Base-by-base conservation (phyloP, 2,888 invertebrate genomes). In the Nineta flava region DNA sequence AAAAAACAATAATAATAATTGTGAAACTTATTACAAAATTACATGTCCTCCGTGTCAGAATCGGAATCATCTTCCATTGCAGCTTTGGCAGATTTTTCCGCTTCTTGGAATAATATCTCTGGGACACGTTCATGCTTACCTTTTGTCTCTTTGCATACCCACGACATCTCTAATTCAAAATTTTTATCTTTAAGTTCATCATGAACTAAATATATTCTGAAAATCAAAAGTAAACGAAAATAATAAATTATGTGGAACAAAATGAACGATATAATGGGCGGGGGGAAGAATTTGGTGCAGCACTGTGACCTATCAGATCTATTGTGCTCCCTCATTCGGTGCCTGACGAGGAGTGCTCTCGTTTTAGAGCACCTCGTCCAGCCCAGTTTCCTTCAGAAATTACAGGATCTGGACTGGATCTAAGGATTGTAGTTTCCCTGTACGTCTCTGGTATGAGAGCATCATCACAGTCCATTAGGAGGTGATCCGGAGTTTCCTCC, bases 151-250 rank as follows among this genome's bases (percentile, higher is more conserved):
- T 81, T 81, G 48, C 91, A 87, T 12, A 95, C 91, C 87, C 96
- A 92, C 49, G 94, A 92, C 59, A 97, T 75, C 67, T 97, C 96
- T 58, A 95, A 71, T 62, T 94, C 94, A 64, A 97, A 97, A 58
- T 90, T 83, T 66, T 93, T 92, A 68, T 93, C 92, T 69, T 97
- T 99, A 5, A 96, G 74, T 65, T 97, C 91, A 63, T 92, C 91
- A 58, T 92, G 91, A 1, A 92, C 90, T 47, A 87, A 69, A 62
- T 92, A 91, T 62, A 92, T 84, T 55, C 86, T 87, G 65, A 16
- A 66, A 76, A 63, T 52, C 45, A 49, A 53, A 53, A 47, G 41
- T 31, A 46, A 42, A 26, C 13, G 3, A 26, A 44, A 17, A 19
- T 12, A 21, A 4, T 44, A 17, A 26, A 44, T 44, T 44, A n/a